These are phyloP conservation scores for Agonopterix subpropinquella DNA, from an alignment of 2,888 invertebrate species.

Conservation along the genomic window DNA sequence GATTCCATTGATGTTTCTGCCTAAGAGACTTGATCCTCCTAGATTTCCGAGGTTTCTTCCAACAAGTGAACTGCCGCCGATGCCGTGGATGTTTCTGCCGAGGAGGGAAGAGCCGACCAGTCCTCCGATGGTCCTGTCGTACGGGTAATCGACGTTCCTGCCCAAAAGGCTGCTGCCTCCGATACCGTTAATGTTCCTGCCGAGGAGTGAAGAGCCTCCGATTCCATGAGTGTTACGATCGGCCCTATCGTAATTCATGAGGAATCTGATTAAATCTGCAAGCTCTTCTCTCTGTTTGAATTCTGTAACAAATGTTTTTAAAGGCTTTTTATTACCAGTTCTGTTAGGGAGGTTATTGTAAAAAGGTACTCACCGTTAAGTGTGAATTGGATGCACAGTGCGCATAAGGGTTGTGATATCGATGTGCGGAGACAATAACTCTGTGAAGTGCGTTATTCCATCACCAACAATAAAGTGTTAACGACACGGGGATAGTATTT, in stretches of 20 bases:
- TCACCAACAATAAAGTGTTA: conserved; percentile 14
- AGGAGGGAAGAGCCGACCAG: conserved; percentile 14
- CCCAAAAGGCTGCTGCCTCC: conserved; percentile 3
- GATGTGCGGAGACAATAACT: conserved; percentile 16
- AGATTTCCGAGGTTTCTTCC: conserved; percentile 22
- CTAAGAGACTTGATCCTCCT: conserved; percentile 27
- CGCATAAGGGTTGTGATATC: conserved; percentile 6
- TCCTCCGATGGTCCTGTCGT: conserved; percentile 19
- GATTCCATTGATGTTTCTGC: conserved; percentile 21
- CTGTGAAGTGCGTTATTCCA: conserved; percentile 18
- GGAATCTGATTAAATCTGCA: conserved; percentile 47
- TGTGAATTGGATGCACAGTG: conserved; percentile 16
- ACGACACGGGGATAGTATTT: conserved; percentile 8
- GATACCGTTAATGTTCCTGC: conserved; percentile 20
- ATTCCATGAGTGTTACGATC: conserved; percentile 20
- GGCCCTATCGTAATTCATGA: conserved; percentile 39
- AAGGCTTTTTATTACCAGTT: background rate
- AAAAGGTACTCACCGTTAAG: conserved; percentile 17
- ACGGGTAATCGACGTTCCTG: conserved; percentile 2
- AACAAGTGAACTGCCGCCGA: conserved; percentile 14
- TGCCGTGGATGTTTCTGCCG: conserved; percentile 15
- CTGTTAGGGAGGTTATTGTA: background rate
- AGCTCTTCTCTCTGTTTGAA: conserved; percentile 46
- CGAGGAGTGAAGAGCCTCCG: conserved; percentile 16
- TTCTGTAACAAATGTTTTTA: conserved; percentile 39